Percentiles rank a stretch among this genome's conserved stretches.
Conservation (phyloP, 2,888 invertebrate genomes). For the Actias luna region DNA sequence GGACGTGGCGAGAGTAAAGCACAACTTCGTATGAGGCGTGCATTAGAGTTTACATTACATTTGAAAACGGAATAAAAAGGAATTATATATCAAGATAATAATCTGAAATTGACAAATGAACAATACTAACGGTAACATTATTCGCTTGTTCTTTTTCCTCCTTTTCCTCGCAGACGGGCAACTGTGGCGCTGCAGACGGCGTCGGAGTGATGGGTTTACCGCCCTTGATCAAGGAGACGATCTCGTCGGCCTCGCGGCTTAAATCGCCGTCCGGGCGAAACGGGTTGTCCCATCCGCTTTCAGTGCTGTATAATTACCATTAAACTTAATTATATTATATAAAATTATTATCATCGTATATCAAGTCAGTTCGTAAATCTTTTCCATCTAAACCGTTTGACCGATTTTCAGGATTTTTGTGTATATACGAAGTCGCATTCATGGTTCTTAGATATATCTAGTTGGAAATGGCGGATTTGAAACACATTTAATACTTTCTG, state of each 20-base stretch:
- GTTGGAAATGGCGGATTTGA: too few species aligned
- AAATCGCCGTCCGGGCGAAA: conserved; percentile 98
- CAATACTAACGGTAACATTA: conserved; percentile 62
- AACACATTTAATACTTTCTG: too few species aligned
- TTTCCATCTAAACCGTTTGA: too few species aligned
- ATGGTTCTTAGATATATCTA: too few species aligned
- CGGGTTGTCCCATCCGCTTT: conserved; percentile 98
- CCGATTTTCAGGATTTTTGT: too few species aligned
- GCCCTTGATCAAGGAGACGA: conserved; percentile 96
- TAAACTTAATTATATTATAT: not conserved
- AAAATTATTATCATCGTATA: not conserved
- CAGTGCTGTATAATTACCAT: conserved; percentile 84
- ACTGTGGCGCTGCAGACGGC: conserved; percentile 80
- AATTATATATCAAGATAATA: not conserved
- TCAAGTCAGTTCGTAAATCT: too few species aligned
- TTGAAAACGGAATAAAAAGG: not conserved
- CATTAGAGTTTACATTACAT: too few species aligned
- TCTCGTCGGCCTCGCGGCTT: conserved; percentile 97
- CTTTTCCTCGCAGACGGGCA: conserved; percentile 77
- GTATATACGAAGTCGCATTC: too few species aligned
- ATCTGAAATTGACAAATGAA: not conserved
- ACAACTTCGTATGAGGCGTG: too few species aligned
- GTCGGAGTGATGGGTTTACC: conserved; percentile 93
- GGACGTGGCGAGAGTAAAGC: too few species aligned
- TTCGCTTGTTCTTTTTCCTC: conserved; percentile 67